phyloP scores from a whole-genome alignment of 2,113 vertebrate genomes.

The Nymphicus hollandicus region DNA sequence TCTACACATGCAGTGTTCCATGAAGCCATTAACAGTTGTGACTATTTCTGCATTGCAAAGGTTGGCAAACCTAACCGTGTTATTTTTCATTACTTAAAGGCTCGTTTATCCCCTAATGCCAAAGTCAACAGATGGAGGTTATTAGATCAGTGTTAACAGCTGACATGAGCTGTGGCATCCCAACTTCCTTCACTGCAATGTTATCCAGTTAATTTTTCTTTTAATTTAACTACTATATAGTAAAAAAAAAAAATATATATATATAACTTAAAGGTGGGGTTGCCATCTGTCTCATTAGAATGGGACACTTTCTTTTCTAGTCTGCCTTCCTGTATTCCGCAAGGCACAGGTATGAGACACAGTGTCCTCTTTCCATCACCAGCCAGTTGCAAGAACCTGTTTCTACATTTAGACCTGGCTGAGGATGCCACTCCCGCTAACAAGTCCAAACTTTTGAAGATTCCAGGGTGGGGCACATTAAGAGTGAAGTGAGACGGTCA shows the following conservation, averaged over 20 bases:
- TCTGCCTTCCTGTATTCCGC: slow-evolving; percentile 20
- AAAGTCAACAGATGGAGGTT: slow-evolving; percentile 49
- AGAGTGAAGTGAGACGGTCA: slow-evolving; percentile 11
- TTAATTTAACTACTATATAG: slow-evolving; percentile 60
- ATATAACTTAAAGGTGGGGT: slow-evolving; percentile 73
- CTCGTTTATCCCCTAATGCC: slow-evolving; percentile 55
- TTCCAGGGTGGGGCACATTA: slow-evolving; percentile 58
- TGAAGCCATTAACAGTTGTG: slow-evolving; percentile 67
- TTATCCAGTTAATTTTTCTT: slow-evolving; percentile 77
- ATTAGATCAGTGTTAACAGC: slow-evolving; percentile 69
- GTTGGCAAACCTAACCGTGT: slow-evolving; percentile 52
- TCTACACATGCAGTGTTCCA: slow-evolving; percentile 72
- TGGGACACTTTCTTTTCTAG: background rate
- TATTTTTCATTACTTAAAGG: slow-evolving; percentile 49
- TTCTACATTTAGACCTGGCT: background rate
- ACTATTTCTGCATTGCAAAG: slow-evolving; percentile 71
- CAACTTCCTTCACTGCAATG: slow-evolving; percentile 70
- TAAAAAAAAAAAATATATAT: background rate
- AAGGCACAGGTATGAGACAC: slow-evolving; percentile 68
- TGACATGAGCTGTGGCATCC: slow-evolving; percentile 55
- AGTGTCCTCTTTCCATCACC: slow-evolving; percentile 38
- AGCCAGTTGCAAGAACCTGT: slow-evolving; percentile 39
- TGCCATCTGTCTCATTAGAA: slow-evolving; percentile 49
- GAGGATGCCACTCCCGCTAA: background rate
- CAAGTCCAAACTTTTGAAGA: slow-evolving; percentile 8